Conservation (phyloP, 92 coral and sea anemone genomes). For the Galaxea fascicularis region DNA sequence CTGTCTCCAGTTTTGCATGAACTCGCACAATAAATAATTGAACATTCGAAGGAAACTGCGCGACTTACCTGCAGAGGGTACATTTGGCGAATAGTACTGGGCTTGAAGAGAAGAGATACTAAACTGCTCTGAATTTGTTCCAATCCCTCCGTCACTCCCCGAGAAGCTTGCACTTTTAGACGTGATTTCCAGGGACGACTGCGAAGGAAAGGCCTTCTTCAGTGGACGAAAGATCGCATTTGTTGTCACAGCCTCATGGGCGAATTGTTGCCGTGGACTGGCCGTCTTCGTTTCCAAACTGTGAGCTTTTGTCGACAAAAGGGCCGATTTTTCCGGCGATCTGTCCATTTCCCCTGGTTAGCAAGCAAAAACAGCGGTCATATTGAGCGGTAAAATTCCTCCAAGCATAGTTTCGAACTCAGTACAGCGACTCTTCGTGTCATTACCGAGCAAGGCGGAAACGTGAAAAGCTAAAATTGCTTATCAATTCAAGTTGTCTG, state of each 20-base stretch:
- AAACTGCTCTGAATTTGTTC: slow-evolving; percentile 68
- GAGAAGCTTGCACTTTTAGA: slow-evolving; percentile 29
- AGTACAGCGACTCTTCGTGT: slow-evolving; percentile 52
- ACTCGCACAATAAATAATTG: slow-evolving; percentile 78
- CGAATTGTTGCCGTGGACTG: slow-evolving; percentile 40
- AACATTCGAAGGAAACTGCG: slow-evolving; percentile 49
- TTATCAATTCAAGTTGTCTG: slow-evolving; percentile 67
- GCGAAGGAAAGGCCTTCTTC: slow-evolving; percentile 39
- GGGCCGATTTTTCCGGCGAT: slow-evolving; percentile 83
- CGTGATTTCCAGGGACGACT: slow-evolving; percentile 30
- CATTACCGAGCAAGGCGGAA: slow-evolving; percentile 75
- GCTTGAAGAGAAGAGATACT: slow-evolving; percentile 66
- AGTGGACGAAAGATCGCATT: slow-evolving; percentile 50
- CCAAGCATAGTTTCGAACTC: slow-evolving; percentile 63
- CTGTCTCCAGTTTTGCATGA: slow-evolving; percentile 57
- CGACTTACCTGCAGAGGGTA: slow-evolving; percentile 55
- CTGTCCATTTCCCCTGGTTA: slow-evolving; percentile 73
- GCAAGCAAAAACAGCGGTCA: slow-evolving; percentile 52
- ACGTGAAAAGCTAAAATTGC: slow-evolving; percentile 73
- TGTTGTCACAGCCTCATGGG: slow-evolving; percentile 55
- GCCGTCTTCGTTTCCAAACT: slow-evolving; percentile 74
- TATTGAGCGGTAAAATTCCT: slow-evolving; percentile 70
- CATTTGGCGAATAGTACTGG: slow-evolving; percentile 54
- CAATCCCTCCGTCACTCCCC: slow-evolving; percentile 43
- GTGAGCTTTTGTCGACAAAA: slow-evolving; percentile 87